phyloP scores from a whole-genome alignment of 2,888 invertebrate species.

The Norana najaformis region DNA sequence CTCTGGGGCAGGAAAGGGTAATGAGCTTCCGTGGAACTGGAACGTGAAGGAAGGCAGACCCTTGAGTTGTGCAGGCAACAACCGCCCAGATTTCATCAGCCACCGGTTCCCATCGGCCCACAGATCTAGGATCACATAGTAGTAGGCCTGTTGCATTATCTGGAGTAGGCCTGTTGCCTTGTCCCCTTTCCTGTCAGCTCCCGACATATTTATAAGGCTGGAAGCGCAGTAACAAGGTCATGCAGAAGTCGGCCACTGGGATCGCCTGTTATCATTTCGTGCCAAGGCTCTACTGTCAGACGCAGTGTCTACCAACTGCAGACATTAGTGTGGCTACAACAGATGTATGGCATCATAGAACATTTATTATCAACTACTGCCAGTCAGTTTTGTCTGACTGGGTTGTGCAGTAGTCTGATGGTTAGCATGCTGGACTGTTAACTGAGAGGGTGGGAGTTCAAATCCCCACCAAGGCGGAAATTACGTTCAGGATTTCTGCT shows the following conservation, averaged over 20 bases:
- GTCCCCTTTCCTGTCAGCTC: not conserved
- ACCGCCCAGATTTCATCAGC: not conserved
- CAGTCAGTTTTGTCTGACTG: too few relatives aligned
- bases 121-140: not conserved
- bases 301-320: not conserved
- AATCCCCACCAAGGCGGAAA: too few relatives aligned
- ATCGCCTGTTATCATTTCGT: not conserved
- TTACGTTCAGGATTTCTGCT: too few relatives aligned
- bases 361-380: too few relatives aligned
- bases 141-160: not conserved
- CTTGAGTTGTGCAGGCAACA: not conserved
- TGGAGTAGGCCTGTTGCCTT: not conserved
- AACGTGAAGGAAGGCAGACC: slow-evolving; percentile 5
- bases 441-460: too few relatives aligned
- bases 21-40: not conserved
- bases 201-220: not conserved
- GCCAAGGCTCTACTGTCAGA: not conserved
- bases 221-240: not conserved
- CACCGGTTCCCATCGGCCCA: not conserved
- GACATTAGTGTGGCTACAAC: not conserved
- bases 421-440: not conserved
- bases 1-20: not conserved
- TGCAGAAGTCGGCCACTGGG: not conserved
- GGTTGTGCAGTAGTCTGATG: too few relatives aligned
- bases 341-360: not conserved